Conservation (phyloP, 2,797 vertebrate genomes). For the Tokudaia muenninki region DNA sequence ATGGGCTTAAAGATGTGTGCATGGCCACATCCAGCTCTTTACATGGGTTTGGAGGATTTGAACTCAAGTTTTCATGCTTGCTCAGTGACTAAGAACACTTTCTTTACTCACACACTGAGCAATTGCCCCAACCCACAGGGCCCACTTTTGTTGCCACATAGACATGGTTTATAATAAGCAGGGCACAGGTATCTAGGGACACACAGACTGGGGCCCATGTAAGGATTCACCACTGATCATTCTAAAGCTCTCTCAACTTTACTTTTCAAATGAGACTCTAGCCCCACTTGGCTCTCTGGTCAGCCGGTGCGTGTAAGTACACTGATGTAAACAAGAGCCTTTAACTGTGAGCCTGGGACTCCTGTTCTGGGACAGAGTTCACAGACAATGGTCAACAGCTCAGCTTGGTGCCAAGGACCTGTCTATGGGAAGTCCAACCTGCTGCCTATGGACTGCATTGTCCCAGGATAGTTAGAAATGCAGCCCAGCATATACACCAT, state of each 20-base stretch:
- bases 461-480: no score
- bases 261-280: slow-evolving; percentile 18
- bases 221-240: neutral
- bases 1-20: neutral
- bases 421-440: neutral
- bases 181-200: neutral
- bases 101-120: neutral
- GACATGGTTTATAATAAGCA: rapidly evolving
- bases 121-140: neutral
- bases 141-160: neutral
- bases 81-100: neutral
- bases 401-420: neutral
- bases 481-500: neutral
- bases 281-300: neutral
- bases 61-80: neutral
- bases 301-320: neutral
- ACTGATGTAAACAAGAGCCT: neutral
- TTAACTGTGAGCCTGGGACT: neutral
- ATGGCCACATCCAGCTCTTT: neutral
- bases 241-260: slow-evolving; percentile 36
- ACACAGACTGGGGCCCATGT: neutral
- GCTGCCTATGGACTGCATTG: neutral
- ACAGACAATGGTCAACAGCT: neutral
- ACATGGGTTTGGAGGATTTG: neutral
- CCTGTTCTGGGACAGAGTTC: neutral